These are phyloP conservation scores for Silurus lanzhouensis DNA, from an alignment of 2,797 vertebrate species.

Conservation along the genomic window DNA sequence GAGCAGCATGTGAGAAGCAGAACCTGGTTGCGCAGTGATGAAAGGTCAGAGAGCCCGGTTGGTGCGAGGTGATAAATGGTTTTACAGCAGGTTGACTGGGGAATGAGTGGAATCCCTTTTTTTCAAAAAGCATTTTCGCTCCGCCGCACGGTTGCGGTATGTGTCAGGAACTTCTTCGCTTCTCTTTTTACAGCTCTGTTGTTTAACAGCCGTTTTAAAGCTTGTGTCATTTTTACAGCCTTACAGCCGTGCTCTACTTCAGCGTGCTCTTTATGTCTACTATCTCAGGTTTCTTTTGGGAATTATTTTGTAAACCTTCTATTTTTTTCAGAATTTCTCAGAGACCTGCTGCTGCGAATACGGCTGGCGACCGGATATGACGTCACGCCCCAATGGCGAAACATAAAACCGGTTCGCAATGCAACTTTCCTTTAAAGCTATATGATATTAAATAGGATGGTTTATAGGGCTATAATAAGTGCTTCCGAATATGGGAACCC, in stretches of 20 bases:
- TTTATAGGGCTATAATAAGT: no score
- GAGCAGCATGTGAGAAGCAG: no score
- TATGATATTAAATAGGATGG: no score
- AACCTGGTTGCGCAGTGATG: not conserved
- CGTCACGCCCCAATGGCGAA: no score
- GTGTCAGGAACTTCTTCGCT: not conserved
- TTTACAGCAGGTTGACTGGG: not conserved
- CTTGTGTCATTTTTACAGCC: not conserved
- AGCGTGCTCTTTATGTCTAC: not conserved
- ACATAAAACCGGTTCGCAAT: no score
- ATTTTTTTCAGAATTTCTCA: not conserved
- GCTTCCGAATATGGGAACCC: no score
- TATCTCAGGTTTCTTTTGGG: not conserved
- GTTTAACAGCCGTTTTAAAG: constrained; percentile 2
- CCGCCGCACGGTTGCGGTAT: not conserved
- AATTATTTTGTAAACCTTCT: not conserved
- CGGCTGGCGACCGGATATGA: no score
- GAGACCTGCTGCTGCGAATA: no score
- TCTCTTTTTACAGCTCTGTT: not conserved
- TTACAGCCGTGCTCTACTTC: not conserved
- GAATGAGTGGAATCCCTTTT: not conserved
- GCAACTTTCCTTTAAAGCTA: no score
- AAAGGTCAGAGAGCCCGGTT: constrained; percentile 1
- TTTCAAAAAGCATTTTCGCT: not conserved
- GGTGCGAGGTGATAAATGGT: not conserved